Evolutionary conservation across 2,888 invertebrate genomes (phyloP).

Genomic region (Pachycephus smyrnensis): DNA sequence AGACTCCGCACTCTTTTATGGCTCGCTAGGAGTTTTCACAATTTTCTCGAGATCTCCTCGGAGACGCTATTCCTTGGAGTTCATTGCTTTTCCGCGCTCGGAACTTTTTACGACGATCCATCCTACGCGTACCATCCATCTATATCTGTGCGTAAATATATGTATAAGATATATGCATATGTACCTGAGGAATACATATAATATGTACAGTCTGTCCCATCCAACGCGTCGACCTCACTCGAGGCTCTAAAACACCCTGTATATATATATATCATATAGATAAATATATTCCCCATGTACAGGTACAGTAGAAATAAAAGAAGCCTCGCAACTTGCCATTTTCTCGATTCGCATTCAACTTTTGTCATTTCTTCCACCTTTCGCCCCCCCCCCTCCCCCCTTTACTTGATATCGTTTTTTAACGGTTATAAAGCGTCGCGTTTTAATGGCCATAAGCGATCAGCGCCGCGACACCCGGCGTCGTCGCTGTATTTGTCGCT

Average conservation of each 20-base stretch:
- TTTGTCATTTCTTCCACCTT: not conserved
- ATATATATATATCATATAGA: no score
- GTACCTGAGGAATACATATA: not conserved
- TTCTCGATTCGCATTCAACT: not conserved
- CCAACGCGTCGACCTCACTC: no score
- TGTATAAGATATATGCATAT: not conserved
- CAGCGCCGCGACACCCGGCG: slow-evolving; percentile 31
- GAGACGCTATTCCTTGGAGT: not conserved
- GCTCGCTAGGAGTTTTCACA: not conserved
- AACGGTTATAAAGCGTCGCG: slow-evolving; percentile 43
- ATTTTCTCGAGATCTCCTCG: not conserved
- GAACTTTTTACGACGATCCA: not conserved
- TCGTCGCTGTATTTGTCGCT: slow-evolving; percentile 38
- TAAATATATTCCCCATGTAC: not conserved
- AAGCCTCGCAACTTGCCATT: not conserved
- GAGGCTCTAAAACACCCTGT: not conserved
- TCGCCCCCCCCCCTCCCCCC: no score
- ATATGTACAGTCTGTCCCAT: no score
- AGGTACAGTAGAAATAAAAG: not conserved
- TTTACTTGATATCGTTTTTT: not conserved
- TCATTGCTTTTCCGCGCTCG: not conserved
- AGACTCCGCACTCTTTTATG: not conserved
- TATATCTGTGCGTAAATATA: not conserved
- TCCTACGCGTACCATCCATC: not conserved
- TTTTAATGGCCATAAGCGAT: slow-evolving; percentile 46